phyloP scores from a whole-genome alignment of 2,113 vertebrate genomes.

The Podocnemis expansa region DNA sequence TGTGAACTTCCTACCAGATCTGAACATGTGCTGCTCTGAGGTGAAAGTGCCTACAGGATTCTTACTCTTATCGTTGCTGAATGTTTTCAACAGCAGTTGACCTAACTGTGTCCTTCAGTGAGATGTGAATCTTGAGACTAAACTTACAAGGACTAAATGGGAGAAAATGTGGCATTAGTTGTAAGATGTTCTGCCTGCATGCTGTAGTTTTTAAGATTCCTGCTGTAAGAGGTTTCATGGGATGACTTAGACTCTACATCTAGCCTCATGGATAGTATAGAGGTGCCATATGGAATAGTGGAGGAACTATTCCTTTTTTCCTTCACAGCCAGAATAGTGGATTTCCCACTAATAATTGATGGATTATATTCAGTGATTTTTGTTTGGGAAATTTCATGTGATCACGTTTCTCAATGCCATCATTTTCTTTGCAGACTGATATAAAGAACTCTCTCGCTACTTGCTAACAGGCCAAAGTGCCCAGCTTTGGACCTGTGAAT shows the following conservation, averaged over 20 bases:
- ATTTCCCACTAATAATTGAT: constrained; percentile 18
- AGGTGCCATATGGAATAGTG: constrained; percentile 6
- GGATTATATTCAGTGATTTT: background rate
- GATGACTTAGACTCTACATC: constrained; percentile 26
- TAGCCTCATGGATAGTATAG: constrained; percentile 40
- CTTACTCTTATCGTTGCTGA: constrained; percentile 53
- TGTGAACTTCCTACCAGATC: constrained; percentile 13
- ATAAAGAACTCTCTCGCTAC: background rate
- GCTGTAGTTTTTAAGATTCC: constrained; percentile 61
- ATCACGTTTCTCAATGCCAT: background rate
- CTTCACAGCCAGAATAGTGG: background rate
- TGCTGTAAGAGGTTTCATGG: constrained; percentile 58
- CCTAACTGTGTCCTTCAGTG: constrained; percentile 39
- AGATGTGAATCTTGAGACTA: constrained; percentile 42
- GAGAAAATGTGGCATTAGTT: constrained; percentile 50
- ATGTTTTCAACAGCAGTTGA: constrained; percentile 63
- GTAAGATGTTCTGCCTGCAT: constrained; percentile 36
- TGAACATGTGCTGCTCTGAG: background rate
- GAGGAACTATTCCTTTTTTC: background rate
- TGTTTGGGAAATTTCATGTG: background rate
- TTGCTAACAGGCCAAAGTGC: constrained; percentile 21
- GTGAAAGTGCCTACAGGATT: constrained; percentile 53
- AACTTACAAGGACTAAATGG: constrained; percentile 68
- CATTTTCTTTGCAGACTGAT: constrained; percentile 17
- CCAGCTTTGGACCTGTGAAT: constrained; percentile 12